phyloP scores from a whole-genome alignment of 2,888 invertebrate species.

The Scaptodrosophila latifasciaeformis region DNA sequence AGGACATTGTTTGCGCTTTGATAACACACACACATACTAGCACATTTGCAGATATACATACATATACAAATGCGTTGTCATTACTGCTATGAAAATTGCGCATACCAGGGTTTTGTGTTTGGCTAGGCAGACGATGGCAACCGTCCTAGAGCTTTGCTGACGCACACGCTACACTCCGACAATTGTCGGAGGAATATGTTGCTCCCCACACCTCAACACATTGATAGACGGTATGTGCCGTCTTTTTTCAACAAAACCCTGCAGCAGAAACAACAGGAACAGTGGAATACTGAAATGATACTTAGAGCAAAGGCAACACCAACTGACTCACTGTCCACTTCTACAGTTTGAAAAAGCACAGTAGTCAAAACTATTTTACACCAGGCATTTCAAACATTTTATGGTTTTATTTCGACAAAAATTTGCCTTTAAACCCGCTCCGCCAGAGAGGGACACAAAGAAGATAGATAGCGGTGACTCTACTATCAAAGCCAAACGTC shows the following conservation, averaged over 20 bases:
- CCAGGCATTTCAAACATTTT: slow-evolving; percentile 66
- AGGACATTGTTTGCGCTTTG: slow-evolving; percentile 66
- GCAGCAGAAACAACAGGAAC: too few species aligned
- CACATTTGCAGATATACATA: slow-evolving; percentile 4
- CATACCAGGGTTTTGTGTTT: slow-evolving; percentile 61
- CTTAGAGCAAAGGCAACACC: too few species aligned
- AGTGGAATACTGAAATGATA: too few species aligned
- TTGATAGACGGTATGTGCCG: too few species aligned
- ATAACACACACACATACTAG: slow-evolving; percentile 41
- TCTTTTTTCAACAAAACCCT: too few species aligned
- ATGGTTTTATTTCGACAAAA: slow-evolving; percentile 66
- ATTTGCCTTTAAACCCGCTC: slow-evolving; percentile 57
- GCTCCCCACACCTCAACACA: not conserved
- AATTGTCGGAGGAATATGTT: too few species aligned
- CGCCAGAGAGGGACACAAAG: slow-evolving; percentile 1
- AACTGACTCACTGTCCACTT: not conserved
- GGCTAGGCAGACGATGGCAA: slow-evolving; percentile 27
- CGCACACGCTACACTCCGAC: not conserved
- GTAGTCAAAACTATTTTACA: slow-evolving; percentile 67
- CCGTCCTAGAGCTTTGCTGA: not conserved
- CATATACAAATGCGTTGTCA: slow-evolving; percentile 37
- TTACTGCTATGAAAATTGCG: slow-evolving; percentile 61
- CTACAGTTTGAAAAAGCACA: slow-evolving; percentile 14
- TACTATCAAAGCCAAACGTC: too few species aligned
- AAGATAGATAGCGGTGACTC: too few species aligned